Evolutionary conservation across 2,797 vertebrate species (phyloP).

Genomic region (Esox lucius): DNA sequence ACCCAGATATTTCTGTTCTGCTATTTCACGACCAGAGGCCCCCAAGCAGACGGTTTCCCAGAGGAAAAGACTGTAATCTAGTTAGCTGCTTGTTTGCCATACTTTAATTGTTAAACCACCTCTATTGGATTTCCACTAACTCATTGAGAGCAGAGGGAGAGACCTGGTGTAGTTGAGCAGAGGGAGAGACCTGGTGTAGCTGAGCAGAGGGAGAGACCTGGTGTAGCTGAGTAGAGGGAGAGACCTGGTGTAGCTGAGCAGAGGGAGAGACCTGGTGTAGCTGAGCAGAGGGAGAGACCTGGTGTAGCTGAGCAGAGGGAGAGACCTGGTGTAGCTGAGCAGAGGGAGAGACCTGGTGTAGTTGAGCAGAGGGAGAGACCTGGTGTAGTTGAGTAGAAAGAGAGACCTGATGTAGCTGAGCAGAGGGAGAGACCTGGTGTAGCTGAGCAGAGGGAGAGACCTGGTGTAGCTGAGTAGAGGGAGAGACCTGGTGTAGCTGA

Average conservation of each 20-base stretch:
- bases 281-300: neutral
- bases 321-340: neutral
- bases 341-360: neutral
- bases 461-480: neutral
- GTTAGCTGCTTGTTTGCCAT: neutral
- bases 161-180: neutral
- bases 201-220: neutral
- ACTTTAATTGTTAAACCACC: neutral
- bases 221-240: neutral
- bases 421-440: neutral
- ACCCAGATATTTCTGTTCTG: neutral
- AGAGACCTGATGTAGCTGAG: neutral
- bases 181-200: neutral
- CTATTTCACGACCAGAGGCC: neutral
- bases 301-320: neutral
- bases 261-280: neutral
- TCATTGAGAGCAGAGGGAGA: neutral
- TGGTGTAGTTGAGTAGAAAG: too few relatives aligned
- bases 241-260: neutral
- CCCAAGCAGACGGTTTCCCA: neutral
- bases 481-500: neutral
- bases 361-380: too few relatives aligned
- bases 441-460: neutral
- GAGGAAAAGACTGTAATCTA: neutral
- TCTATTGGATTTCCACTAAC: constrained; percentile 3